These are phyloP conservation scores for Montipora cactus DNA, from an alignment of 64 coral and sea anemone genomes.

Conservation along the genomic window DNA sequence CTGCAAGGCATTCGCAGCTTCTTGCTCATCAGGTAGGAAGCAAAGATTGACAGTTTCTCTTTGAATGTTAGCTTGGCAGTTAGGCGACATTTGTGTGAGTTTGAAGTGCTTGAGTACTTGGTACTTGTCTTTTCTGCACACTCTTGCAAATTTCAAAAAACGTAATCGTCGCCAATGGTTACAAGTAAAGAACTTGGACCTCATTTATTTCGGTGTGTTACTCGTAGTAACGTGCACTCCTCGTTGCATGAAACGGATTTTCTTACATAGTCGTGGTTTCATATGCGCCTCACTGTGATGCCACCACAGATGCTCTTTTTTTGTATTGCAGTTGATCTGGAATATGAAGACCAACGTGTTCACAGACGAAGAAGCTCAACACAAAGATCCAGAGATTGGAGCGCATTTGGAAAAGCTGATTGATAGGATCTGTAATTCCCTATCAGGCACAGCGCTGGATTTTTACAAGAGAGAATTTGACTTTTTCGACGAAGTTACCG, in stretches of 20 bases:
- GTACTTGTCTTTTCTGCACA: too few relatives aligned
- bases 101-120: background rate
- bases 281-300: too few relatives aligned
- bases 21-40: slow-evolving; percentile 93
- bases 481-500: slow-evolving; percentile 98
- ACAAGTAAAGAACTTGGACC: too few relatives aligned
- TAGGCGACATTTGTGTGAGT: background rate
- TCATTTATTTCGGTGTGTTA: too few relatives aligned
- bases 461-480: slow-evolving; percentile 96
- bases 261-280: too few relatives aligned
- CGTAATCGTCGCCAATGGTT: too few relatives aligned
- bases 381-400: slow-evolving; percentile 88
- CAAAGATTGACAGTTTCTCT: background rate
- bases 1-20: slow-evolving; percentile 88
- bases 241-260: too few relatives aligned
- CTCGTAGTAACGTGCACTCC: too few relatives aligned
- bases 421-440: slow-evolving; percentile 77
- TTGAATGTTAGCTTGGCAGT: background rate
- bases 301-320: background rate
- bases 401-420: slow-evolving; percentile 87
- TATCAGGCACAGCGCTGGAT: slow-evolving; percentile 91
- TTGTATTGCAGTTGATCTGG: slow-evolving; percentile 89
- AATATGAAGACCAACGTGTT: slow-evolving; percentile 99
- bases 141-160: too few relatives aligned
- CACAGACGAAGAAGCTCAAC: slow-evolving; percentile 87